Evolutionary conservation across 2,797 vertebrate species (phyloP), one percentile per base, ranked within the genome.

Genomic region (Sebastes ruberrimus): DNA sequence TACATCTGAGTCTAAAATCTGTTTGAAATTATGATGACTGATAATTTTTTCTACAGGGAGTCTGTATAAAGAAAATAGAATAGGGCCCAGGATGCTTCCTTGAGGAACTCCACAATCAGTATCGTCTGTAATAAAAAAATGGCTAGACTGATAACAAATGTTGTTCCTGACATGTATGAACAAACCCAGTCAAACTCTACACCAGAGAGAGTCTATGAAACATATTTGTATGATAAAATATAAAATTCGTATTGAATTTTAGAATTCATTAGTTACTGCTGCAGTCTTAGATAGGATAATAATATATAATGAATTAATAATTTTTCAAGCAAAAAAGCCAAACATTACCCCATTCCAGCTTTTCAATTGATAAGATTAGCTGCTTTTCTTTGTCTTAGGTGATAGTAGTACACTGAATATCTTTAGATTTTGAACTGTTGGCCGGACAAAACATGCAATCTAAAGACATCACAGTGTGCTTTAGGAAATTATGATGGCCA

Each of bases 271-370:
- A 14, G 56, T 28, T 28, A 59, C 57, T 10, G 57, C 57, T 30
- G 57, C 27, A 60, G 8, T 30, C 18, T 28, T 5, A 0, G 2
- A 60, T 10, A 10, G 42, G 0, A 0, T 46, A 46, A 46, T 46
- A 46, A 46, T 0, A 46, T 46, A 18, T 0, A 46, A 46, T 46
- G 16, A 46, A 46, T 46, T 46, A 7, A 46, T 46, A 0, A 46
- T 46, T 46, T 46, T 18, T 46, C 42, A 46, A 46, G 16, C 42
- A 46, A 46, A 46, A 46, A 46, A 18, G 0, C 0, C 30, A 62
- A 14, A 38, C 6, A 23, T 2, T 23, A 16, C 22, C 3, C 25
- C 8, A 10, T 5, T 20, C 1, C 28, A 65, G 23, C 4, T 16
- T 65, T 56, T 74, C 46, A 35, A 4, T 52, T 30, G 13, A 8